phyloP scores from a whole-genome alignment of 2,113 vertebrate species.

The Hemicordylus capensis region DNA sequence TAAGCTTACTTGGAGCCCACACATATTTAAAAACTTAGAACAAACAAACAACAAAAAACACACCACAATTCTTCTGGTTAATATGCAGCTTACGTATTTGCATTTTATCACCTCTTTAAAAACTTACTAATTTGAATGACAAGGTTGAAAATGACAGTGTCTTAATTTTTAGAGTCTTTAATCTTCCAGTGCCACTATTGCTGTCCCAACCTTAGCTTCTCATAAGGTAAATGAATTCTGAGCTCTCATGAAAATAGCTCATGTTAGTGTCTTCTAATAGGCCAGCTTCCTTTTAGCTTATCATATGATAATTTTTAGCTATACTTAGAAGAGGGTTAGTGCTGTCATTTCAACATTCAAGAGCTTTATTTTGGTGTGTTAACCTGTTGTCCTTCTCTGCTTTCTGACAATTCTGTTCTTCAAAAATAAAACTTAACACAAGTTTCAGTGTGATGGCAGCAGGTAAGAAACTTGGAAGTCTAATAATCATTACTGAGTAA shows the following conservation, averaged over 20 bases:
- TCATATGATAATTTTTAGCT: conserved; percentile 49
- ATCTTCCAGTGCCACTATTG: neutral
- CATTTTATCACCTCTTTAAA: neutral
- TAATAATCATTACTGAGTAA: neutral
- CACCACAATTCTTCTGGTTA: neutral
- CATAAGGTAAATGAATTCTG: conserved; percentile 11
- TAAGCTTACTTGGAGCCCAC: neutral
- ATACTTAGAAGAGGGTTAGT: conserved; percentile 45
- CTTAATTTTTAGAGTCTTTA: neutral
- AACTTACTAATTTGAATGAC: conserved; percentile 9
- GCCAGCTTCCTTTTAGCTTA: neutral
- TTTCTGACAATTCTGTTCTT: conserved; percentile 22
- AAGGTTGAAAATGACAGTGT: conserved; percentile 6
- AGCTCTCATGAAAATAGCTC: conserved; percentile 36
- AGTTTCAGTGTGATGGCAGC: neutral
- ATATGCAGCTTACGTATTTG: neutral
- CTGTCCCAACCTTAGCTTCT: conserved; percentile 21
- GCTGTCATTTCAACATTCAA: conserved; percentile 42
- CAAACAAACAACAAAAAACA: too few relatives aligned
- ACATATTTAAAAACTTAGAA: neutral
- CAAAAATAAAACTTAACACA: neutral
- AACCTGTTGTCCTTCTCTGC: conserved; percentile 17
- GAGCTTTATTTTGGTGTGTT: conserved; percentile 58
- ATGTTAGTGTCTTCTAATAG: neutral
- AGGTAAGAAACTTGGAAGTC: conserved; percentile 31